Base-by-base conservation (phyloP, 2,113 vertebrate species). In the Ariopsis seemanni region DNA sequence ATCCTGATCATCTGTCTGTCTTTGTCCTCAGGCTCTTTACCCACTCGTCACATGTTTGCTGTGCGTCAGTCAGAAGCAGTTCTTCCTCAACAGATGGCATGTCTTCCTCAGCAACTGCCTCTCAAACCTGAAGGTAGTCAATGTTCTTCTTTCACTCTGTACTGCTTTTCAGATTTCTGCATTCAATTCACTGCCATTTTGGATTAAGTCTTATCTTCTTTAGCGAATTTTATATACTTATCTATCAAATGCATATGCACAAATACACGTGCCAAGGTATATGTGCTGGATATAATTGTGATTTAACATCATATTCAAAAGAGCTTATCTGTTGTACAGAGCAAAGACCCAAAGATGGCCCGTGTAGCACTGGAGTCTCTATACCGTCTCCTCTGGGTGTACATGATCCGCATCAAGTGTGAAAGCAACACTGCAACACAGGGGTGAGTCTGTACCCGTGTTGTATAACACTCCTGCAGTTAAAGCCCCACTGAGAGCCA, bases 321-420 rank as follows among this genome's bases (percentile, higher is more conserved):
- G 34, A 63, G 0, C 94, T 86, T 92, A 20, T 30, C 89, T 94
- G 18, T 25, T 12, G 69, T 83, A 20, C 92, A 99, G 98, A 99
- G 97, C 91, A 99, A 97, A 93, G 98, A 99, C 90, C 97, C 97
- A 22, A 99, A 99, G 95, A 99, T 99, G 98, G 98, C 98, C 20
- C 97, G 98, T 52, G 98, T 99, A 92, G 98, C 98, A 84, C 95
- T 99, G 87, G 98, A 99, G 94, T 99, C 98, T 20, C 95, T 99
- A 22, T 99, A 99, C 93, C 96, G 98, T 93, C 95, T 99, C 85
- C 96, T 99, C 15, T 99, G 98, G 98, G 98, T 99, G 91, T 99
- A 99, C 94, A 99, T 99, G 97, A 99, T 99, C 91, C 95, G 98
- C 90, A 99, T 99, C 92, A 99, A 99, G 96, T 99, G 98, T 93